Evolutionary conservation across 2,797 vertebrate genomes (phyloP), one percentile per base, ranked within the genome.

Genomic region (Ispidina picta): DNA sequence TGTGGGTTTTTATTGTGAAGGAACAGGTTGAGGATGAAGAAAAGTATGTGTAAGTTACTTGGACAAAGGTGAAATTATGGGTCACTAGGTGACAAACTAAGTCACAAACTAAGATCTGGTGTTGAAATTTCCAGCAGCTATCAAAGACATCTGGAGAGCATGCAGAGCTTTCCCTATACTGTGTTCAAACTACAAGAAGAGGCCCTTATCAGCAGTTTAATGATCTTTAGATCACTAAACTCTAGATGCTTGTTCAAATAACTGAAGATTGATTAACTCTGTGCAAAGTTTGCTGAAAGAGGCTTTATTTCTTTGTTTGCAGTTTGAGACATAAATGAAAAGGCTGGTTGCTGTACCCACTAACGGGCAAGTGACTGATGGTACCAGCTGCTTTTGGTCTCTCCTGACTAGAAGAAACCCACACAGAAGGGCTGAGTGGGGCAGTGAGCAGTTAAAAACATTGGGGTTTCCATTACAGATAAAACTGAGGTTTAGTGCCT

Each of bases 231-330:
- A 64, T 81, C 0, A 5, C 25, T 69, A 14, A 90, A 87, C 33
- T 83, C 72, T 20, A 51, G 33, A 74, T 80, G 56, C 69, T 63
- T 90, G 68, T 88, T 93, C 93, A 93, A 64, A 59, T 86, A 77
- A 39, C 74, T 41, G 80, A 62, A 76, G 77, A 68, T 81, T 88
- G 64, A 60, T 54, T 75, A 51, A 26, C n/a, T 75, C 83, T 90
- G 75, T 80, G 78, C 66, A 90, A 77, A 88, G 71, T 87, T 92
- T 90, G 80, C 65, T 23, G 20, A 65, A 85, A 85, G 70, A 44
- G 35, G 31, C 37, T 65, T 28, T 68, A 52, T 60, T 51, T 48
- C 26, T 56, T 48, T 28, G 5, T 58, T 82, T 74, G 55, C 13
- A 79, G 21, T 86, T 37, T 83, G 49, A 73, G 55, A 9, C 26